A percentile compares a stretch with the other conserved stretches of the same genome.
phyloP scores from a whole-genome alignment of 2,888 invertebrate genomes.

The Prosopocoilus inquinatus region DNA sequence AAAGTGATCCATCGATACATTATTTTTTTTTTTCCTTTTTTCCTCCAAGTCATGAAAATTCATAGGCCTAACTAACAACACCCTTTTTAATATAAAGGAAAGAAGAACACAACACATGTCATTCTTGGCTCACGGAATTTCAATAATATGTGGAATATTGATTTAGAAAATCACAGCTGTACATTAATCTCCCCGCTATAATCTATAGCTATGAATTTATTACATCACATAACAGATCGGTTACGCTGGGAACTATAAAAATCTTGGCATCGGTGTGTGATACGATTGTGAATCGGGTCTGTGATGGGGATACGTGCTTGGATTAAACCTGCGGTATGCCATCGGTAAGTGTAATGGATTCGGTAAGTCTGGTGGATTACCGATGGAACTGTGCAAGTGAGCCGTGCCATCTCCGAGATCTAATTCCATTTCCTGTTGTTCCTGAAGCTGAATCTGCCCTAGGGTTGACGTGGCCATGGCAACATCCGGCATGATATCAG shows the following conservation, averaged over 20 bases:
- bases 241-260: conserved; percentile 35
- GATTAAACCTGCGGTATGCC: conserved; percentile 42
- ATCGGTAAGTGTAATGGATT: conserved; percentile 39
- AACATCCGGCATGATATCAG: conserved; percentile 88
- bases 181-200: conserved; percentile 20
- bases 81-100: neutral
- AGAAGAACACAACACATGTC: neutral
- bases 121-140: conserved; percentile 3
- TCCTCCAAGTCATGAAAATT: neutral
- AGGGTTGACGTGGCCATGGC: conserved; percentile 84
- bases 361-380: conserved; percentile 35
- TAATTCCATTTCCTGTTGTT: conserved; percentile 67
- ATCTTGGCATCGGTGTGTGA: conserved; percentile 36
- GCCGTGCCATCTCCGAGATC: conserved; percentile 84
- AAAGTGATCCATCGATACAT: neutral
- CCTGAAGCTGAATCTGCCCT: conserved; percentile 65
- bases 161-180: conserved; percentile 30
- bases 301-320: conserved; percentile 40
- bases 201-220: conserved; percentile 25
- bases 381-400: conserved; percentile 53
- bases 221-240: conserved; percentile 2
- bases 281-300: conserved; percentile 35
- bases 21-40: neutral
- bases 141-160: too few species aligned
- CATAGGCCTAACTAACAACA: neutral